Percentiles rank a stretch among this genome's conserved stretches.
Conservation (phyloP, 2,113 vertebrate genomes). For the Etia nguti region DNA sequence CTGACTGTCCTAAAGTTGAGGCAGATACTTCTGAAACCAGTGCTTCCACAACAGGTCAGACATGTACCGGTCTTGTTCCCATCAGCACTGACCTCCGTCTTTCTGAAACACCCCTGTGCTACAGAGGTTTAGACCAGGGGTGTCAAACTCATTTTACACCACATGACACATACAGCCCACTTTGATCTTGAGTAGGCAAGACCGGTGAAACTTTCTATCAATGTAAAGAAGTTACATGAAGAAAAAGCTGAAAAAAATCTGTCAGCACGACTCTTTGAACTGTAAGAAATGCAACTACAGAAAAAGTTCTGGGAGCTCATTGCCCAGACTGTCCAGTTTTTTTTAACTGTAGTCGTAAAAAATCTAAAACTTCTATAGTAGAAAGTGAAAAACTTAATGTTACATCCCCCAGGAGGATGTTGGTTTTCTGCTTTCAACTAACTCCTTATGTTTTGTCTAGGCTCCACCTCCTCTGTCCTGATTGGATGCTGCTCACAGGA, state of each 20-base stretch:
- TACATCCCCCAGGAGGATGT: too few species aligned
- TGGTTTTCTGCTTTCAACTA: too few species aligned
- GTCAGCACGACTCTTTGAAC: background rate
- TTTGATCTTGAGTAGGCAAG: background rate
- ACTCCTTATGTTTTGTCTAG: too few species aligned
- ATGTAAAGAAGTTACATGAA: background rate
- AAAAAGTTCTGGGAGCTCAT: background rate
- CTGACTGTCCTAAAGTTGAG: background rate
- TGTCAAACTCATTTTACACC: background rate
- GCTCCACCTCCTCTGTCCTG: too few species aligned
- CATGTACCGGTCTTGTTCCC: background rate
- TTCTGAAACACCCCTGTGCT: background rate
- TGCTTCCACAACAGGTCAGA: background rate
- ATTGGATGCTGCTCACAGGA: too few species aligned
- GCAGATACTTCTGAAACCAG: background rate
- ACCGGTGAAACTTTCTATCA: accelerated
- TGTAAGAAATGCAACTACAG: background rate
- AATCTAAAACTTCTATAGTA: background rate
- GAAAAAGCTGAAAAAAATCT: background rate
- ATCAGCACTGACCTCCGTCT: background rate
- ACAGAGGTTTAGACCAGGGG: background rate
- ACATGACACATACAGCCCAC: background rate
- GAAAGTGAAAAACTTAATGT: background rate
- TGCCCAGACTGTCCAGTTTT: background rate
- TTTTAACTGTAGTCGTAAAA: background rate